Percentiles rank a stretch among this genome's conserved stretches.
phyloP scores from a whole-genome alignment of 2,888 invertebrate genomes.

The Dolichopus griseipennis region DNA sequence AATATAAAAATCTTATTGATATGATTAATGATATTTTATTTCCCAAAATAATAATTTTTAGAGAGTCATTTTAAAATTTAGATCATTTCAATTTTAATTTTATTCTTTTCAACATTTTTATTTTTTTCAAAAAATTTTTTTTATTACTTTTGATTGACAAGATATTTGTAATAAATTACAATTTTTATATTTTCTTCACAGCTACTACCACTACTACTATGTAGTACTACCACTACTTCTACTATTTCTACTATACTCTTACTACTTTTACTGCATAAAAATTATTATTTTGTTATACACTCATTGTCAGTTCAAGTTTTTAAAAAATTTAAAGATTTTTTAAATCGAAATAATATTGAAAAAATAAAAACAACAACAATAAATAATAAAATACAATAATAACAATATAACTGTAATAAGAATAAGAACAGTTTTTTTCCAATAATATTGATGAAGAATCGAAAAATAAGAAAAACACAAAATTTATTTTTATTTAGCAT shows the following conservation, averaged over 20 bases:
- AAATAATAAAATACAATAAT: no score
- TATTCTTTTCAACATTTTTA: not conserved
- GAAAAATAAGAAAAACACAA: no score
- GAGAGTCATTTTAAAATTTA: not conserved
- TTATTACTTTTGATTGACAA: slow-evolving; percentile 4
- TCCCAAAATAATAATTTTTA: not conserved
- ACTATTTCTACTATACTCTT: no score
- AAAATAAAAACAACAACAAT: no score
- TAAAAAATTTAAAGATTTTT: no score
- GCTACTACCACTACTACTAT: no score
- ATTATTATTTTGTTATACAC: no score
- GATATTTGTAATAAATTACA: slow-evolving; percentile 6
- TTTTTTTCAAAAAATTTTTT: not conserved
- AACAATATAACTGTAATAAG: no score
- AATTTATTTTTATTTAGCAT: not conserved
- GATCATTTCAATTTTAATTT: not conserved
- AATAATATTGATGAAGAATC: not conserved
- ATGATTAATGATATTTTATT: slow-evolving; percentile 2
- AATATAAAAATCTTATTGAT: not conserved
- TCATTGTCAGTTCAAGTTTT: no score
- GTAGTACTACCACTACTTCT: no score
- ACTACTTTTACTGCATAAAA: no score
- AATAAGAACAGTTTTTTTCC: not conserved
- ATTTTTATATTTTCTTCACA: not conserved
- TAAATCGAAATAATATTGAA: no score